Base-by-base conservation (phyloP, 2,888 invertebrate species). In the Orthonevra nobilis region DNA sequence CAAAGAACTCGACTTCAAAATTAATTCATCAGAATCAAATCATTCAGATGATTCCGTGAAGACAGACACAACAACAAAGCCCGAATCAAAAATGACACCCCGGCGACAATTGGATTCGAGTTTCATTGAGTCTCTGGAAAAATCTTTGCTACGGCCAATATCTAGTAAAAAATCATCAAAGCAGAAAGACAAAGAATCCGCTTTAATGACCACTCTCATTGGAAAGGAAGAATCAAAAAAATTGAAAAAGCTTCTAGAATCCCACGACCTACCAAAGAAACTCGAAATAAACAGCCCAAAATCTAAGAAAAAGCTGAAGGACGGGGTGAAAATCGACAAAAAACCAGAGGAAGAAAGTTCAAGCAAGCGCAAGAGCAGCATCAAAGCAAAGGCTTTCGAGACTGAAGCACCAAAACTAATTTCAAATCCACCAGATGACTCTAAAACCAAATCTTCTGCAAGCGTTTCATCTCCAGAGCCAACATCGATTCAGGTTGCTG, bases 101-200 rank as follows among this genome's bases (percentile, higher is more conserved):
- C 60, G 23, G 15, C 46, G 73, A 1, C 60, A 79, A 42, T 61
- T 73, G 1, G 79, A 79, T 28, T 68, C 79, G 1, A 56, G 73
- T 38, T 79, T 79, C 9, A 68, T 73, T 19, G 54, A 79, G 40
- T 66, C 73, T 0, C 32, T 79, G 0, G 66, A 73, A 5, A 79
- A 79, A 28, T 73, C 73, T 0, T 50, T 73, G 9, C 5, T 60
- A n/a, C 34, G 38, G 20, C 36, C 70, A 5, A 17, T 6, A 1
- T 36, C 50, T 2, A 20, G 36, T 0, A 73, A 61, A 14, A 79
- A 73, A 44, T 6, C 28, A 2, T 34, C 20, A 0, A 79, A 73
- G 60, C 72, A 79, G 30, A 77, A 72, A 30, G 72, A 64, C 2
- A 73, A 66, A 23, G 60, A 72, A 17, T 9, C 50, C 20, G 3